These are phyloP conservation scores for Orthosia gothica DNA, from an alignment of 2,888 invertebrate genomes.

Conservation along the genomic window DNA sequence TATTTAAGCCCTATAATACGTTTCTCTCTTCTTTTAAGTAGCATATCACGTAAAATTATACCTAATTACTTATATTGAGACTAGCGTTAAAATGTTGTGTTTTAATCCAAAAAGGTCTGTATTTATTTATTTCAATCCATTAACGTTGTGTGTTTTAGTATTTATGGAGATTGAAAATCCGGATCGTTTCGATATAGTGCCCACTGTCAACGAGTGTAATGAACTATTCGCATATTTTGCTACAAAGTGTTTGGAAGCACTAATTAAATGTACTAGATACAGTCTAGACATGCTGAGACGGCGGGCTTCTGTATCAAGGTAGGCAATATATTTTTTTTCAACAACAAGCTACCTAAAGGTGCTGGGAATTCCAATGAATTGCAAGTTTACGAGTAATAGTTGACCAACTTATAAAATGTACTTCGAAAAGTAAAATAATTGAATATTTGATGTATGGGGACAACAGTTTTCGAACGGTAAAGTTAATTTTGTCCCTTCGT, in stretches of 20 bases:
- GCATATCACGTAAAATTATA: too few species aligned
- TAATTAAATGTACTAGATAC: slow-evolving; percentile 94
- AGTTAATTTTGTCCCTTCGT: too few species aligned
- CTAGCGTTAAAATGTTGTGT: too few species aligned
- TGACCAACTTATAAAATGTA: too few species aligned
- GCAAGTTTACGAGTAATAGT: too few species aligned
- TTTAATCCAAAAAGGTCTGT: too few species aligned
- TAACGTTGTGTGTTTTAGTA: slow-evolving; percentile 80
- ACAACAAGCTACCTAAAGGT: neutral
- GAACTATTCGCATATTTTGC: slow-evolving; percentile 96
- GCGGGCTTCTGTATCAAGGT: slow-evolving; percentile 90
- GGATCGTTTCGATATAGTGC: slow-evolving; percentile 90
- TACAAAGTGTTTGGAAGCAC: slow-evolving; percentile 93
- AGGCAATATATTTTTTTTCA: slow-evolving; percentile 3
- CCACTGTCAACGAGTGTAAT: slow-evolving; percentile 94
- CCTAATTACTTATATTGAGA: too few species aligned
- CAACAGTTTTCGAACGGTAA: too few species aligned
- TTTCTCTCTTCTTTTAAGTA: neutral
- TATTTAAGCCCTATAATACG: neutral
- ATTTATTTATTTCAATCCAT: too few species aligned
- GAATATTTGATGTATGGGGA: too few species aligned
- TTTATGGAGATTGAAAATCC: slow-evolving; percentile 93
- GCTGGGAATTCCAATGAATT: neutral
- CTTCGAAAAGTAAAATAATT: too few species aligned
- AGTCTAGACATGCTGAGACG: slow-evolving; percentile 94